Conservation (phyloP, 1,140 invertebrate species). For the Drosophila suzukii region DNA sequence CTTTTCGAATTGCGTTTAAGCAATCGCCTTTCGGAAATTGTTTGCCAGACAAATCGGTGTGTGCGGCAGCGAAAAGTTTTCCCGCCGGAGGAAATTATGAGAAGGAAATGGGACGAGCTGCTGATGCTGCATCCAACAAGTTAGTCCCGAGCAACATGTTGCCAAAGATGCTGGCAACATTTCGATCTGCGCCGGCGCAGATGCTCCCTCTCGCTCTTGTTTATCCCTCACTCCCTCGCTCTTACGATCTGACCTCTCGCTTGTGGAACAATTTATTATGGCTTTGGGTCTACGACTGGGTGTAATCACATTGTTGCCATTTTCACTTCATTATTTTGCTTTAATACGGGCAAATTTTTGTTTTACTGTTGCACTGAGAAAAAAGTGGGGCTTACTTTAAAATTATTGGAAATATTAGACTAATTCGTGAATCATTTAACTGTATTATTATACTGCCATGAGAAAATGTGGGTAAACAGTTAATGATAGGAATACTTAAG, state of each 20-base stretch:
- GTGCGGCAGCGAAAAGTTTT: slow-evolving; percentile 22
- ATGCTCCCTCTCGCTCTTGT: slow-evolving; percentile 16
- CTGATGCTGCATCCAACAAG: slow-evolving; percentile 76
- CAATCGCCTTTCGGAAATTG: slow-evolving; percentile 47
- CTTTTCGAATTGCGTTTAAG: slow-evolving; percentile 43
- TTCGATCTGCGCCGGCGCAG: slow-evolving; percentile 60
- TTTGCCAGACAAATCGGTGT: slow-evolving; percentile 39
- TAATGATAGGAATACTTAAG: too few relatives aligned
- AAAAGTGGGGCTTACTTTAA: neutral
- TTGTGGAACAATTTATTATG: slow-evolving; percentile 69
- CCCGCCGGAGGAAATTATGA: slow-evolving; percentile 13
- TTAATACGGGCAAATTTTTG: slow-evolving; percentile 78
- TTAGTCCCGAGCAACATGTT: slow-evolving; percentile 66
- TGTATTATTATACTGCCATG: too few relatives aligned
- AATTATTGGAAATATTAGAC: neutral
- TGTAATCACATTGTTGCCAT: slow-evolving; percentile 83
- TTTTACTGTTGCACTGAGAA: slow-evolving; percentile 61
- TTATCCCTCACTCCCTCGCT: slow-evolving; percentile 2
- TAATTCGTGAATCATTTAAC: too few relatives aligned
- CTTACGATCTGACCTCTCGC: slow-evolving; percentile 12
- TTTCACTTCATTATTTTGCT: slow-evolving; percentile 83
- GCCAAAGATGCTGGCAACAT: slow-evolving; percentile 53
- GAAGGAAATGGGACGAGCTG: slow-evolving; percentile 20
- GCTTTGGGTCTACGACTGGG: slow-evolving; percentile 69
- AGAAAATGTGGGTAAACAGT: too few relatives aligned